A percentile compares a stretch with the other conserved stretches of the same genome.
Evolutionary conservation across 2,113 vertebrate species (phyloP).

Genomic region (Calonectris borealis): DNA sequence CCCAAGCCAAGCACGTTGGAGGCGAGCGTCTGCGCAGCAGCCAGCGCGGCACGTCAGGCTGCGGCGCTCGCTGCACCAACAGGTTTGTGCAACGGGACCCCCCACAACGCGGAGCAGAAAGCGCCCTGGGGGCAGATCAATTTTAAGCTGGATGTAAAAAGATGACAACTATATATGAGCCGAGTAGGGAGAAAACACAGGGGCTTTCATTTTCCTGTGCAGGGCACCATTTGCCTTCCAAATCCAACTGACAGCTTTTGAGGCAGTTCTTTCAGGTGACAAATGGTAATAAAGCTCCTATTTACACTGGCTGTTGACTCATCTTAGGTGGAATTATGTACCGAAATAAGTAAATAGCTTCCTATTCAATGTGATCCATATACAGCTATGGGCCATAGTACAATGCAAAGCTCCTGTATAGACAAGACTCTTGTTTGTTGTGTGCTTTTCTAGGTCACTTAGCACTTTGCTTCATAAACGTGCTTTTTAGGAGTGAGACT

Average conservation of each 20-base stretch:
- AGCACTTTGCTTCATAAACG: conserved; percentile 26
- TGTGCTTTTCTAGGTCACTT: conserved; percentile 69
- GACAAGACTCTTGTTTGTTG: conserved; percentile 63
- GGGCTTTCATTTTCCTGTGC: conserved; percentile 53
- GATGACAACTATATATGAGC: conserved; percentile 21
- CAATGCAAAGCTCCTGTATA: conserved; percentile 45
- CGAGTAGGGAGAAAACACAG: not conserved
- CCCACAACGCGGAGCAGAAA: not conserved
- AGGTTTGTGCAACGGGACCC: not conserved
- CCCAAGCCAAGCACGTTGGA: not conserved
- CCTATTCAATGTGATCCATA: conserved; percentile 54
- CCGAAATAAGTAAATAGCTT: conserved; percentile 75
- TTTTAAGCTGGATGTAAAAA: conserved; percentile 15
- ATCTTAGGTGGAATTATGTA: conserved; percentile 78
- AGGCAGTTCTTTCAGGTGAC: conserved; percentile 64
- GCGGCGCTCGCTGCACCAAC: not conserved
- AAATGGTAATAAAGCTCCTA: conserved; percentile 64
- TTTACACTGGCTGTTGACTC: conserved; percentile 76
- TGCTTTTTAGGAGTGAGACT: conserved; percentile 42
- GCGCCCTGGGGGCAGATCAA: conserved; percentile 11
- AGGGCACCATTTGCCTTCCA: conserved; percentile 47
- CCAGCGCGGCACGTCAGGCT: fast-evolving
- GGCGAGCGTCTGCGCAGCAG: fast-evolving
- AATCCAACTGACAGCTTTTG: conserved; percentile 64
- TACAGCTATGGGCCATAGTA: conserved; percentile 26